Percentiles rank a stretch among this genome's conserved stretches.
These are phyloP conservation scores for Anas platyrhynchos DNA, from an alignment of 2,113 vertebrate species.

Conservation along the genomic window DNA sequence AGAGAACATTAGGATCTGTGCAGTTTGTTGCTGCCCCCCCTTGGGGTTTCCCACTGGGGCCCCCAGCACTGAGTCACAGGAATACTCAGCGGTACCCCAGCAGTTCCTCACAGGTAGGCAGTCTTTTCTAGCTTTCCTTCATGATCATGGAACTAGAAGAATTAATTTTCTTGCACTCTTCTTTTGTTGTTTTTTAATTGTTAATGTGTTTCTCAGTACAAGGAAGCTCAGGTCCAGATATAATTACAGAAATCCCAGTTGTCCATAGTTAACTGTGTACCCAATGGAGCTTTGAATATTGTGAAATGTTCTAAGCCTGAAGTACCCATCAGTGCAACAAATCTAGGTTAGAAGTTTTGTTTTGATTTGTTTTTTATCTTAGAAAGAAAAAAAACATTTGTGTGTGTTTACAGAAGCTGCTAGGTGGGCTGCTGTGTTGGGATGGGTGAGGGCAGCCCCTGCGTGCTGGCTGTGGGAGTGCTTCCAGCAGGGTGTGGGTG, in stretches of 20 bases:
- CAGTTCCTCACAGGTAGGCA: fast-evolving
- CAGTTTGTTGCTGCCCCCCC: neutral
- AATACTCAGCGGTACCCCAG: neutral
- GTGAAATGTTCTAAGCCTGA: neutral
- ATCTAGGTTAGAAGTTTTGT: neutral
- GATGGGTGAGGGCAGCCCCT: neutral
- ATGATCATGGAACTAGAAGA: neutral
- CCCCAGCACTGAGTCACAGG: neutral
- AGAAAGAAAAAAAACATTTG: neutral
- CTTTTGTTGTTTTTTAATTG: neutral
- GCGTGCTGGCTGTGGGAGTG: neutral
- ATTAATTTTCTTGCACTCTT: neutral
- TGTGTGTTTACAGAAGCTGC: neutral
- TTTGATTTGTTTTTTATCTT: neutral
- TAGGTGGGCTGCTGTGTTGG: fast-evolving
- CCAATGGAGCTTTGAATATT: neutral
- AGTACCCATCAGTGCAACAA: neutral
- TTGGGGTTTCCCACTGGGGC: fast-evolving
- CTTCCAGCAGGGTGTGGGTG: neutral
- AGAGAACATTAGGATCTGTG: neutral
- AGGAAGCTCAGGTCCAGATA: neutral
- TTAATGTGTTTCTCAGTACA: neutral
- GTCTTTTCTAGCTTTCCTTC: neutral
- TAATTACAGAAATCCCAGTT: neutral
- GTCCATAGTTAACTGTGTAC: neutral